Conservation (phyloP, 2,113 vertebrate species). For the Tupaia chinensis region DNA sequence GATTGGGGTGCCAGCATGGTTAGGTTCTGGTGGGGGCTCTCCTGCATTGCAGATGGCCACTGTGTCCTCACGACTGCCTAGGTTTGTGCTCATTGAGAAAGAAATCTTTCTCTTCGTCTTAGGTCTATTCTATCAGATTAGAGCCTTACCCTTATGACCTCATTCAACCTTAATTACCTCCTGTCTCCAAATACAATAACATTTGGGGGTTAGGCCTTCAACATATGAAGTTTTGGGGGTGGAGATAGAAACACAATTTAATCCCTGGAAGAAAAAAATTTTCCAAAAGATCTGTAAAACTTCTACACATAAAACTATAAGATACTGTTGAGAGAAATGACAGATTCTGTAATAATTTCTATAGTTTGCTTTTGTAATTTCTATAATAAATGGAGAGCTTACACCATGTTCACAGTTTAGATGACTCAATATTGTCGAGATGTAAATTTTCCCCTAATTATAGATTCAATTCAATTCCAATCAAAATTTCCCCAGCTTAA, state of each 20-base stretch:
- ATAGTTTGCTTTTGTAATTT: neutral
- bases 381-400: neutral
- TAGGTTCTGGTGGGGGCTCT: neutral
- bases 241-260: neutral
- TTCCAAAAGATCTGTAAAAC: neutral
- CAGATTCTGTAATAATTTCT: neutral
- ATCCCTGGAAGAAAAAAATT: neutral
- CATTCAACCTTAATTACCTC: neutral
- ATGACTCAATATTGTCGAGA: neutral
- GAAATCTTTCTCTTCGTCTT: too few species aligned
- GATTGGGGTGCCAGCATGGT: neutral
- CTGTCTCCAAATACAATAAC: neutral
- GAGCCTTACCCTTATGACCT: neutral
- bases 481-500: constrained; percentile 37
- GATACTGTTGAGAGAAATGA: neutral
- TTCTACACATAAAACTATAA: neutral
- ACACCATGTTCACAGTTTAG: neutral
- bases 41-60: neutral
- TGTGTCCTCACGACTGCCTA: neutral
- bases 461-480: neutral
- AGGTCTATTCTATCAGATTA: neutral
- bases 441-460: neutral
- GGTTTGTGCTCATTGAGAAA: neutral
- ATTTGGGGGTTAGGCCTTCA: neutral
- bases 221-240: neutral